Percentiles rank a stretch among this genome's conserved stretches.
These are phyloP conservation scores for Protosalanx chinensis DNA, from an alignment of 2,797 vertebrate species.

Conservation along the genomic window DNA sequence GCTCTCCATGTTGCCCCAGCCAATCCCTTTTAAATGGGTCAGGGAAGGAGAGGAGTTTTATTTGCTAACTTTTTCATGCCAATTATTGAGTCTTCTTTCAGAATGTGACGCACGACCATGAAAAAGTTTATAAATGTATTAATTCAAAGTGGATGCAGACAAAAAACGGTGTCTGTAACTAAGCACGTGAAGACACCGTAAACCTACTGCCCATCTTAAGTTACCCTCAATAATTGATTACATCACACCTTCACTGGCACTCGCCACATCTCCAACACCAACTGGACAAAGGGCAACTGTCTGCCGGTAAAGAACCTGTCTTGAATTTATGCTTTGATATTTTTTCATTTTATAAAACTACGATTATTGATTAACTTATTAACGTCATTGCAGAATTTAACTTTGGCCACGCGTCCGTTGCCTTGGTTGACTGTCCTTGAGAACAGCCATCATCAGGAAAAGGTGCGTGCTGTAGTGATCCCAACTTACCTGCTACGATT, in stretches of 20 bases:
- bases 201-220: slow-evolving; percentile 29
- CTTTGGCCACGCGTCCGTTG: background rate
- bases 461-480: slow-evolving; percentile 53
- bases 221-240: slow-evolving; percentile 54
- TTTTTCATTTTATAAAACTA: background rate
- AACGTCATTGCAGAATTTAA: background rate
- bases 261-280: slow-evolving; percentile 26
- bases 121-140: too few relatives aligned
- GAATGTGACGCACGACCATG: too few relatives aligned
- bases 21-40: slow-evolving; percentile 12
- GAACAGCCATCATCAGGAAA: slow-evolving; percentile 1
- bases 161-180: background rate
- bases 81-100: too few relatives aligned
- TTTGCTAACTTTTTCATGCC: too few relatives aligned
- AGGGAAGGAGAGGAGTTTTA: background rate
- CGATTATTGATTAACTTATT: too few relatives aligned
- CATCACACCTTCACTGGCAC: slow-evolving; percentile 46
- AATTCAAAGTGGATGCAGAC: too few relatives aligned
- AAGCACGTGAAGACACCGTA: slow-evolving; percentile 9
- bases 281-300: background rate
- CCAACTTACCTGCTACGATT: too few relatives aligned
- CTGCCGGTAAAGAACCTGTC: background rate
- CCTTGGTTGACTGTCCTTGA: background rate
- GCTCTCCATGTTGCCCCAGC: slow-evolving; percentile 37
- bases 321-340: background rate